Percentiles rank a stretch among this genome's conserved stretches.
Conservation (phyloP, 2,888 invertebrate genomes). For the Dryadula phaetusa region DNA sequence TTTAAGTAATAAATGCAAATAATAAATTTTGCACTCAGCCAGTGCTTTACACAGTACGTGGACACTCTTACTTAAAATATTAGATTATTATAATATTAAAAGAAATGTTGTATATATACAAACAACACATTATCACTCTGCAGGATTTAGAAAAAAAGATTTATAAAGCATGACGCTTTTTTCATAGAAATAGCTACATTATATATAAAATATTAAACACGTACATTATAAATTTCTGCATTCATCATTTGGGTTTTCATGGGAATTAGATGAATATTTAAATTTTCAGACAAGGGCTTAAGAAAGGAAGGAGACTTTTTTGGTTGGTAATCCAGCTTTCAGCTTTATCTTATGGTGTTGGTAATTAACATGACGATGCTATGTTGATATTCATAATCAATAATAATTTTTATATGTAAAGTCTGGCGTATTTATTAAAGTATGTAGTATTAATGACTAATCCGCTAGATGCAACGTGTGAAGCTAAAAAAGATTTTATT, state of each 20-base stretch:
- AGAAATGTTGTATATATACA: too few relatives aligned
- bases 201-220: too few relatives aligned
- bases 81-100: too few relatives aligned
- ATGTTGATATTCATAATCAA: conserved; percentile 2
- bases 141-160: too few relatives aligned
- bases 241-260: conserved; percentile 22
- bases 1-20: neutral
- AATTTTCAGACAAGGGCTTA: conserved; percentile 78
- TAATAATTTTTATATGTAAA: too few relatives aligned
- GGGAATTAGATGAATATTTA: conserved; percentile 65
- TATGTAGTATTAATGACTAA: too few relatives aligned
- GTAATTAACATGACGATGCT: conserved; percentile 14
- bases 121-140: too few relatives aligned
- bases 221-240: neutral
- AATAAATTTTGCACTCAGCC: neutral
- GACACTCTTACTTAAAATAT: too few relatives aligned
- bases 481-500: too few relatives aligned
- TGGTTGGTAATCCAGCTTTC: conserved; percentile 74
- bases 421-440: too few relatives aligned
- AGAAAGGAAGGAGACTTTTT: conserved; percentile 77
- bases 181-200: neutral
- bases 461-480: too few relatives aligned
- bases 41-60: too few relatives aligned
- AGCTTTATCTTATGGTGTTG: conserved; percentile 38
- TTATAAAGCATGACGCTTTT: neutral